Evolutionary conservation across 2,888 invertebrate genomes (phyloP).

Genomic region (Spodoptera exigua): DNA sequence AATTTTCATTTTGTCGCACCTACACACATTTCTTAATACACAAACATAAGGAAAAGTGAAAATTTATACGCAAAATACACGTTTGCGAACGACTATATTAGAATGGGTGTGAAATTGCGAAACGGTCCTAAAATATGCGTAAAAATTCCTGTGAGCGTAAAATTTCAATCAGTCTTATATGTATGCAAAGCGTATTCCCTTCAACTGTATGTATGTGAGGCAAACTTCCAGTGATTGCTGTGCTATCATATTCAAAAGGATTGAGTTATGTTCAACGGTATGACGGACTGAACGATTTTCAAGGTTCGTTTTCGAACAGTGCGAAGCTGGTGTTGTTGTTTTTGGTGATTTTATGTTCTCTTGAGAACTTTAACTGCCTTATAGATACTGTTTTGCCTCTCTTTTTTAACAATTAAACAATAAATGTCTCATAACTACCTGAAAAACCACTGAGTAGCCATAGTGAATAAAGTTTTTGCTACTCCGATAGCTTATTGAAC

Average conservation of each 20-base stretch:
- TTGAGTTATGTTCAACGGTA: slow-evolving; percentile 12
- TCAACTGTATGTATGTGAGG: slow-evolving; percentile 40
- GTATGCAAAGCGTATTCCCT: slow-evolving; percentile 78
- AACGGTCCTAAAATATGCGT: slow-evolving; percentile 81
- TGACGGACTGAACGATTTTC: too few relatives aligned
- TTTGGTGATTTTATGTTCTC: too few relatives aligned
- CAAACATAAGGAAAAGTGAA: slow-evolving; percentile 59
- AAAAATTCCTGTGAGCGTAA: slow-evolving; percentile 83
- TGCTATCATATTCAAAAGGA: slow-evolving; percentile 47
- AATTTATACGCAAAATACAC: slow-evolving; percentile 65
- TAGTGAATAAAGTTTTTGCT: too few relatives aligned
- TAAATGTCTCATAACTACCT: too few relatives aligned
- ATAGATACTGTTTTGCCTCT: too few relatives aligned
- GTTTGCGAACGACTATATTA: slow-evolving; percentile 72
- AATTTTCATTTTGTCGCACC: slow-evolving; percentile 25
- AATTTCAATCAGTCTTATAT: slow-evolving; percentile 87
- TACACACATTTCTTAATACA: slow-evolving; percentile 50
- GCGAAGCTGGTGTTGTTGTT: too few relatives aligned
- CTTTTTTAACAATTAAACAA: too few relatives aligned
- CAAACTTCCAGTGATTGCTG: slow-evolving; percentile 46
- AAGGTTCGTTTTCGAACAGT: too few relatives aligned
- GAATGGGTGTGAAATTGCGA: slow-evolving; percentile 76
- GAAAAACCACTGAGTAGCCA: too few relatives aligned
- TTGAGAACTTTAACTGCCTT: too few relatives aligned
- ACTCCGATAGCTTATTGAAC: too few relatives aligned